A percentile compares a stretch with the other conserved stretches of the same genome.
phyloP scores from a whole-genome alignment of 1,140 invertebrate genomes.

The Zaprionus tsacasi region DNA sequence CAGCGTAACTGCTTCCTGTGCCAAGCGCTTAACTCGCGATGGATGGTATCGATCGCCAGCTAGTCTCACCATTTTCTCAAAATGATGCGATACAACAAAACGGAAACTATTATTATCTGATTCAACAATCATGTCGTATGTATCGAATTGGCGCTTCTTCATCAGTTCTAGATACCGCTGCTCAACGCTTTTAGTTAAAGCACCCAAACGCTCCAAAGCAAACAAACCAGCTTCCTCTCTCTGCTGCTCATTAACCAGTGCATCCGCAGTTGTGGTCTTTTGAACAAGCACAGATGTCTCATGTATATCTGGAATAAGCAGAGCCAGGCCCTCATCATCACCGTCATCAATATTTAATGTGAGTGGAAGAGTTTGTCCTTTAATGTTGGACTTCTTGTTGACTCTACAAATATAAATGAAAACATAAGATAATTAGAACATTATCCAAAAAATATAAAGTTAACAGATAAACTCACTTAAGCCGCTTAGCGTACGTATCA shows the following conservation, averaged over 20 bases:
- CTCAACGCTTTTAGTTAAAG: slow-evolving; percentile 86
- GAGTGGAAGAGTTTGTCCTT: slow-evolving; percentile 83
- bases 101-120: slow-evolving; percentile 89
- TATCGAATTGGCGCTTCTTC: slow-evolving; percentile 95
- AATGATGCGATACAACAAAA: slow-evolving; percentile 95
- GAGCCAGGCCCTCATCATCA: slow-evolving; percentile 93
- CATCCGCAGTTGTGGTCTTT: slow-evolving; percentile 86
- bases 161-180: slow-evolving; percentile 93
- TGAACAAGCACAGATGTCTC: slow-evolving; percentile 92
- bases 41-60: slow-evolving; percentile 93
- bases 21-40: slow-evolving; percentile 94
- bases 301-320: slow-evolving; percentile 95
- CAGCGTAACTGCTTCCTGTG: slow-evolving; percentile 98
- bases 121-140: slow-evolving; percentile 95
- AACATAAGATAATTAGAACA: no score
- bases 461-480: slow-evolving; percentile 87
- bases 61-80: slow-evolving; percentile 94
- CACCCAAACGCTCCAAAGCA: slow-evolving; percentile 84
- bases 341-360: slow-evolving; percentile 83
- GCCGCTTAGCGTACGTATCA: slow-evolving; percentile 93
- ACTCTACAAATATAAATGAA: slow-evolving; percentile 57
- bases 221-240: slow-evolving; percentile 72
- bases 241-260: slow-evolving; percentile 76
- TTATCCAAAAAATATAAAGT: neutral
- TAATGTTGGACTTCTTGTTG: slow-evolving; percentile 84